A percentile compares a stretch with the other conserved stretches of the same genome.
Conservation (phyloP, 92 coral and sea anemone genomes). For the Bergia sp. region DNA sequence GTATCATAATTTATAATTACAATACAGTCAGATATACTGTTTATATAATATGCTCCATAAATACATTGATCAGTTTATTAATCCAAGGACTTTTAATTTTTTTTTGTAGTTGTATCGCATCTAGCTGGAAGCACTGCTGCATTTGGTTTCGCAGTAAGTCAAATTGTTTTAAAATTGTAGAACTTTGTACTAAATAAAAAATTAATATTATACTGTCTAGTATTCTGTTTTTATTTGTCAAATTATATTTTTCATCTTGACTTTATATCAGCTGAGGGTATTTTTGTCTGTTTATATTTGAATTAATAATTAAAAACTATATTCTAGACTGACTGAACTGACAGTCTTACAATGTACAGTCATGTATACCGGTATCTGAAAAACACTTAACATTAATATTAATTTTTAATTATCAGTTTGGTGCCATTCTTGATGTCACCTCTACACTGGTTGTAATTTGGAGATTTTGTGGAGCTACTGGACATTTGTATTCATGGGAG, state of each 20-base stretch:
- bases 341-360: no score
- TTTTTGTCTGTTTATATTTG: no score
- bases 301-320: no score
- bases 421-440: constrained; percentile 79
- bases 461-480: constrained; percentile 81
- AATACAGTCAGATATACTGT: no score
- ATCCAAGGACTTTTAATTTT: not conserved
- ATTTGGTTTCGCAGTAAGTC: constrained; percentile 93
- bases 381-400: not conserved
- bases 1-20: no score
- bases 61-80: not conserved
- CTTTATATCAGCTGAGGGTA: no score
- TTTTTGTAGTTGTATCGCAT: constrained; percentile 66
- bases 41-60: not conserved
- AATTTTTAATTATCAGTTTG: constrained; percentile 56
- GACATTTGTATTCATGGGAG: constrained; percentile 72
- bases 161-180: not conserved
- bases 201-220: no score
- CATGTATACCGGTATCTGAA: not conserved
- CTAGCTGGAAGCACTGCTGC: constrained; percentile 84
- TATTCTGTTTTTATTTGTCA: no score
- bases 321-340: no score
- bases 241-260: no score
- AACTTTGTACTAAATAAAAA: no score
- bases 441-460: constrained; percentile 84